Evolutionary conservation across 2,113 vertebrate species (phyloP), one percentile per base, ranked within the genome.

Genomic region (Catharus bicknelli): DNA sequence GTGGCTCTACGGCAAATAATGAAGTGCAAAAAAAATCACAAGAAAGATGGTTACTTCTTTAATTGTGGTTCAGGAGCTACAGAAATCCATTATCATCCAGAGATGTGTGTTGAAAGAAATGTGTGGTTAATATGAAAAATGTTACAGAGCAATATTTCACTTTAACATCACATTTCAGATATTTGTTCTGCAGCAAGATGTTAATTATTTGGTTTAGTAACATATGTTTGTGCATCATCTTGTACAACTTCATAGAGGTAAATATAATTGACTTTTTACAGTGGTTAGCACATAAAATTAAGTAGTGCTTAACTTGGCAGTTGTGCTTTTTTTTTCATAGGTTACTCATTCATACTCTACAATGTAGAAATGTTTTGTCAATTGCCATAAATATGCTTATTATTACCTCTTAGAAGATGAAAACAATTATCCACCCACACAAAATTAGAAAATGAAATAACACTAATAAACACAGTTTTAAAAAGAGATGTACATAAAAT

Each of bases 371-470:
- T 76, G 18, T 67, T 87, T 82, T 82, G 51, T 83, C 9, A 2
- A 51, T 86, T 90, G 75, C 50, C 34, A 50, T 88, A 75, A 76
- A 93, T 88, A 34, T 83, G 27, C 38, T 79, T 91, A 51, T 51
- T 43, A 79, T 88, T 79, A 73, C 80, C 7, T 81, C 42, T 83
- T 70, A 87, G 68, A 94, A 88, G 38, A 76, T 53, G 34, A 67
- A 88, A 88, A 42, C 53, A 92, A 79, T 93, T 93, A 81, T 86
- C 74, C 14, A 48, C 51, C n/a, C 47, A 21, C 64, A 50, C 25
- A 88, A 87, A 86, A 93, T 79, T 73, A 90, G 83, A 61, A 91
- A 86, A 76, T 89, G 14, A 77, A 90, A 67, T 77, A 86, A 73
- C 29, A 34, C 30, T 82, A 90, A 88, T 88, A 94, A 91, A 82